Evolutionary conservation across 2,888 invertebrate genomes (phyloP).

Genomic region (Gymnocheta viridis): DNA sequence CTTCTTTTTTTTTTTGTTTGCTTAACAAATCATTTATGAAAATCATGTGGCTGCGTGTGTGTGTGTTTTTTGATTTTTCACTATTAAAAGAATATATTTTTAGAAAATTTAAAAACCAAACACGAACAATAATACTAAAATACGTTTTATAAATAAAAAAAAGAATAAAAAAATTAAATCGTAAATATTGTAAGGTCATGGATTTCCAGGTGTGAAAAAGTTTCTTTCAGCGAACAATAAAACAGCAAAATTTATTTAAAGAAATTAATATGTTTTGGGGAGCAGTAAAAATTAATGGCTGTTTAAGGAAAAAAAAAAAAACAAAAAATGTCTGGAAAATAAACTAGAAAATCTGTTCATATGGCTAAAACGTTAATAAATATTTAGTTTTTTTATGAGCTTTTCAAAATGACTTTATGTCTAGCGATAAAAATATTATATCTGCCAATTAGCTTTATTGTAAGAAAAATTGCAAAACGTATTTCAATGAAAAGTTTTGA

Average conservation of each 20-base stretch:
- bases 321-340: background rate
- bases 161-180: no score
- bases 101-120: constrained; percentile 49
- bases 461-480: background rate
- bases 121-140: constrained; percentile 20
- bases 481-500: no score
- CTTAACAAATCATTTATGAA: constrained; percentile 33
- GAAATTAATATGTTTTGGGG: constrained; percentile 13
- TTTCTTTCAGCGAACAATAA: background rate
- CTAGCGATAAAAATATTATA: background rate
- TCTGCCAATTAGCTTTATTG: background rate
- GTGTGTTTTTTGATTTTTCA: constrained; percentile 1
- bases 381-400: background rate
- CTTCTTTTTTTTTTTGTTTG: constrained; percentile 9
- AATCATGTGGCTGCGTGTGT: background rate
- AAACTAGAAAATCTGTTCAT: background rate
- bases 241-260: constrained; percentile 8
- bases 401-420: background rate
- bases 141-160: constrained; percentile 48
- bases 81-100: constrained; percentile 33
- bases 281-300: background rate
- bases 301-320: background rate
- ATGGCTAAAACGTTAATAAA: background rate
- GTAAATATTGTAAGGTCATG: constrained; percentile 55
- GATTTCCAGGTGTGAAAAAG: constrained; percentile 56